Percentiles rank a stretch among this genome's conserved stretches.
Evolutionary conservation across 64 coral and sea anemone genomes (phyloP).

Genomic region (Porites australiensis): DNA sequence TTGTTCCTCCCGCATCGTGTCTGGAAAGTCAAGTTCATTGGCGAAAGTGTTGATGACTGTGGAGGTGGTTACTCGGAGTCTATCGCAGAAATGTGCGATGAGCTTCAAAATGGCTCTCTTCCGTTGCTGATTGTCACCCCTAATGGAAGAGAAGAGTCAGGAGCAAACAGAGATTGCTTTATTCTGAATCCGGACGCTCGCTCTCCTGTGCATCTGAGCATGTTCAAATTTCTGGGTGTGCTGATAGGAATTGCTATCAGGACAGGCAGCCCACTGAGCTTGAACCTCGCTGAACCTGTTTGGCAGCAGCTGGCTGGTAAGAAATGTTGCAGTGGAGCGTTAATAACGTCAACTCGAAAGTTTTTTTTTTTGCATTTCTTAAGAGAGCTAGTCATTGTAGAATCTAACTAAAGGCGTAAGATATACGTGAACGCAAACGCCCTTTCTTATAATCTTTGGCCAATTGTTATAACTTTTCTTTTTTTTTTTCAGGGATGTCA

Average conservation of each 20-base stretch:
- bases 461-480: neutral
- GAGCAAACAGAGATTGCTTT: slow-evolving; percentile 97
- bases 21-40: slow-evolving; percentile 98
- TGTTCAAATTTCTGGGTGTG: slow-evolving; percentile 95
- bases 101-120: slow-evolving; percentile 98
- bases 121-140: slow-evolving; percentile 93
- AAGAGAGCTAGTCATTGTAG: no score
- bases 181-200: slow-evolving; percentile 89
- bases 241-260: slow-evolving; percentile 95
- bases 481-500: slow-evolving; percentile 65
- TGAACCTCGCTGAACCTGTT: slow-evolving; percentile 94
- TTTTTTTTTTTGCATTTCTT: no score
- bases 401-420: no score
- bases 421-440: no score
- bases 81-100: slow-evolving; percentile 99
- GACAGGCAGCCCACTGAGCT: slow-evolving; percentile 94
- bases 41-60: slow-evolving; percentile 99
- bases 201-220: slow-evolving; percentile 74
- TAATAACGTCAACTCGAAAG: no score
- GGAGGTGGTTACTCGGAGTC: slow-evolving; percentile 98
- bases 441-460: neutral
- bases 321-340: neutral
- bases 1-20: slow-evolving; percentile 91
- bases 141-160: slow-evolving; percentile 97
- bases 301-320: slow-evolving; percentile 97